phyloP scores from a whole-genome alignment of 2,113 vertebrate genomes.

The Haplochromis vanheusdeni region DNA sequence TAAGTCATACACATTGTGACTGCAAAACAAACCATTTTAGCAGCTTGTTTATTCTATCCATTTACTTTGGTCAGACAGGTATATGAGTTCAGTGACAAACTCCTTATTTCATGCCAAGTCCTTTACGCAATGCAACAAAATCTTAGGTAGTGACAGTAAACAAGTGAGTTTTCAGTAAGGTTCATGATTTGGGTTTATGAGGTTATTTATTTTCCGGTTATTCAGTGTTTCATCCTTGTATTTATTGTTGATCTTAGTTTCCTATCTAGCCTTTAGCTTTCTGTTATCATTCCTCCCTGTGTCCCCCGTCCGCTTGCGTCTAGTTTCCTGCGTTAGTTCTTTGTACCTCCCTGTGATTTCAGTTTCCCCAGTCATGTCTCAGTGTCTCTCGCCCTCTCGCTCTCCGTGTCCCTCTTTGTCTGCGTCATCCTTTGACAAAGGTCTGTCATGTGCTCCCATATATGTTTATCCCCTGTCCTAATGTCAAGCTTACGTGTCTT shows the following conservation, averaged over 20 bases:
- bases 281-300: background rate
- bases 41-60: background rate
- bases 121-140: background rate
- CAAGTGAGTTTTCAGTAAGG: background rate
- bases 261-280: background rate
- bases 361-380: background rate
- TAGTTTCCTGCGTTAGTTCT: background rate
- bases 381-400: background rate
- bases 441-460: background rate
- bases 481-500: background rate
- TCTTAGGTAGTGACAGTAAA: background rate
- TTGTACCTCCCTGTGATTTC: background rate
- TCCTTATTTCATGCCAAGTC: background rate
- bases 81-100: background rate
- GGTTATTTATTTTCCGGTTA: background rate
- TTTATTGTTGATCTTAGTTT: background rate
- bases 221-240: background rate
- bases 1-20: background rate
- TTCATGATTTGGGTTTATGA: background rate
- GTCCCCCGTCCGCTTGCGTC: background rate
- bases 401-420: background rate
- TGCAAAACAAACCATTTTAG: fast-evolving
- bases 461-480: background rate
- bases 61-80: background rate
- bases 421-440: background rate